Percentiles rank a stretch among this genome's conserved stretches.
Conservation (phyloP, 2,113 vertebrate species). For the Cephalopholis sonnerati region DNA sequence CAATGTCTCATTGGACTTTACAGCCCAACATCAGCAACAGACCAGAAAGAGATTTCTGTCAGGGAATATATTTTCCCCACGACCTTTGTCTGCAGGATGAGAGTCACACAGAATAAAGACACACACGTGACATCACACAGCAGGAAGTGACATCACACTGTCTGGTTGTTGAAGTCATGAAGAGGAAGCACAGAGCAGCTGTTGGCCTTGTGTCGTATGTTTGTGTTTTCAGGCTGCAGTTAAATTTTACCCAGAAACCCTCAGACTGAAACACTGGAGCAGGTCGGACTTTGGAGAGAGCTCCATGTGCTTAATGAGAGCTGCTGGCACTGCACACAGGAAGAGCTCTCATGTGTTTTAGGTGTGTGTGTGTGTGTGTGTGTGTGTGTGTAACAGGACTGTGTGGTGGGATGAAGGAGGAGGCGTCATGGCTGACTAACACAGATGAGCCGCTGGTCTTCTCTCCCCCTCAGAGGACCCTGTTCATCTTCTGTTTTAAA, state of each 20-base stretch:
- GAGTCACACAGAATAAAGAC: too few species aligned
- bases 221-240: neutral
- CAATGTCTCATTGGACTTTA: too few species aligned
- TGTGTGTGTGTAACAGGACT: neutral
- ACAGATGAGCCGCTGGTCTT: conserved; percentile 33
- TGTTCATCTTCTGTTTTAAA: conserved; percentile 32
- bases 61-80: too few species aligned
- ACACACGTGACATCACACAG: too few species aligned
- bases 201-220: too few species aligned
- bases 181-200: neutral
- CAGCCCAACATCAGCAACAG: too few species aligned
- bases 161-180: neutral
- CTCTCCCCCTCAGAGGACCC: conserved; percentile 24
- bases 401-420: neutral
- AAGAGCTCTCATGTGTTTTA: neutral
- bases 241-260: too few species aligned
- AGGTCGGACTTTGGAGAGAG: conserved; percentile 1
- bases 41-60: too few species aligned
- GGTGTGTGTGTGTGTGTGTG: neutral
- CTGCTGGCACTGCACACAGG: neutral
- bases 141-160: conserved; percentile 7
- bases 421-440: conserved; percentile 15
- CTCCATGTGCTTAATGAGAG: conserved; percentile 4
- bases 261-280: neutral
- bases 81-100: too few species aligned